A percentile compares a stretch with the other conserved stretches of the same genome.
These are phyloP conservation scores for Crocodylus rhombifer DNA, from an alignment of 2,797 vertebrate genomes.

Conservation along the genomic window DNA sequence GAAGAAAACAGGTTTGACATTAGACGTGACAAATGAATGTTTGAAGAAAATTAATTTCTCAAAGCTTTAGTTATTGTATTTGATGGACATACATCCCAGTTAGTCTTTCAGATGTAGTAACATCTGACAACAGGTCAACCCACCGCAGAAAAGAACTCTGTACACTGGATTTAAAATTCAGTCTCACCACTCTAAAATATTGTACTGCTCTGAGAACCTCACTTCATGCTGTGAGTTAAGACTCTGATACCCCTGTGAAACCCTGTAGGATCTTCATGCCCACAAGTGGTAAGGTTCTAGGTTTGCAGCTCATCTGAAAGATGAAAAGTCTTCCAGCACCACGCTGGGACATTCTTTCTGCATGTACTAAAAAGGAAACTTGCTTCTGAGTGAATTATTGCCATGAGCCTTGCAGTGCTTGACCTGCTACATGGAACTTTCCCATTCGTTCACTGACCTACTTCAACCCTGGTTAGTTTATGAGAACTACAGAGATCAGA, in stretches of 20 bases:
- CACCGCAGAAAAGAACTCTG: not conserved
- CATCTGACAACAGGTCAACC: not conserved
- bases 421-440: not conserved
- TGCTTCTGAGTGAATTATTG: not conserved
- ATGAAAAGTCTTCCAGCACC: not conserved
- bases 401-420: not conserved
- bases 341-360: not conserved
- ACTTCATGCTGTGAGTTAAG: not conserved
- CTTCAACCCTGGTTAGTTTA: conserved; percentile 10
- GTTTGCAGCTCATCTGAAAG: not conserved
- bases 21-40: not conserved
- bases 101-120: not conserved
- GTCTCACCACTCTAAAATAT: not conserved
- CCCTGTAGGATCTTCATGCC: not conserved
- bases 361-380: fast-evolving
- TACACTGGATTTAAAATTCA: not conserved
- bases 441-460: not conserved
- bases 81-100: not conserved
- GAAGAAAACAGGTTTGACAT: conserved; percentile 3
- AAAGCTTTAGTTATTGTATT: not conserved
- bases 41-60: not conserved
- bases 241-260: not conserved
- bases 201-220: not conserved
- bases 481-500: not conserved
- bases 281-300: not conserved